Evolutionary conservation across 2,113 vertebrate species (phyloP).

Genomic region (Hyperopisus bebe): DNA sequence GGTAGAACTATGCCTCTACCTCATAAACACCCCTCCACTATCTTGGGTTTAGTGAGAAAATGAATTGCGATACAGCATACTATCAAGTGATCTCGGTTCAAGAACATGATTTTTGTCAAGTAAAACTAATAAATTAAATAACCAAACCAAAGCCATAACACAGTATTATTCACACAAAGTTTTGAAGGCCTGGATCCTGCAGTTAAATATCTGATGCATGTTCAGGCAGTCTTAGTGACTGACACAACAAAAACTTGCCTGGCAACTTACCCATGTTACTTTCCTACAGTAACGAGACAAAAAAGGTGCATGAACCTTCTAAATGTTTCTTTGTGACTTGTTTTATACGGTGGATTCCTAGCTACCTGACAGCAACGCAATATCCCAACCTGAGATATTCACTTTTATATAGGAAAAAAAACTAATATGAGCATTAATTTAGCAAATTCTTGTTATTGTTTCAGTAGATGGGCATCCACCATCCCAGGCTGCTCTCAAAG

Average conservation of each 20-base stretch:
- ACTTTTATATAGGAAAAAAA: neutral
- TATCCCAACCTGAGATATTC: neutral
- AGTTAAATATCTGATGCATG: neutral
- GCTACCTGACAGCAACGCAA: neutral
- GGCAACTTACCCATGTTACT: neutral
- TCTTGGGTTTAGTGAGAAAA: too few species aligned
- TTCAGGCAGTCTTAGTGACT: neutral
- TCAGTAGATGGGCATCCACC: neutral
- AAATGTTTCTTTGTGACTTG: neutral
- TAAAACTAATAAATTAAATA: neutral
- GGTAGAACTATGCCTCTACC: neutral
- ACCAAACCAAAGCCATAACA: neutral
- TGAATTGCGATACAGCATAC: too few species aligned
- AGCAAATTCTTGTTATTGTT: neutral
- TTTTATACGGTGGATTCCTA: neutral
- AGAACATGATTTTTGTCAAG: neutral
- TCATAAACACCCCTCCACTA: too few species aligned
- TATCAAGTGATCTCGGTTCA: neutral
- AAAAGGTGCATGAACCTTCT: neutral
- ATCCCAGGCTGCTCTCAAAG: neutral
- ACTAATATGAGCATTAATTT: neutral
- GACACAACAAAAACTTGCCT: neutral
- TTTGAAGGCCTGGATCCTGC: neutral
- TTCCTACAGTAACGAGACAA: neutral
- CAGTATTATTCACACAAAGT: neutral